Conservation (phyloP, 92 coral and sea anemone genomes). For the Plumapathes pennacea region DNA sequence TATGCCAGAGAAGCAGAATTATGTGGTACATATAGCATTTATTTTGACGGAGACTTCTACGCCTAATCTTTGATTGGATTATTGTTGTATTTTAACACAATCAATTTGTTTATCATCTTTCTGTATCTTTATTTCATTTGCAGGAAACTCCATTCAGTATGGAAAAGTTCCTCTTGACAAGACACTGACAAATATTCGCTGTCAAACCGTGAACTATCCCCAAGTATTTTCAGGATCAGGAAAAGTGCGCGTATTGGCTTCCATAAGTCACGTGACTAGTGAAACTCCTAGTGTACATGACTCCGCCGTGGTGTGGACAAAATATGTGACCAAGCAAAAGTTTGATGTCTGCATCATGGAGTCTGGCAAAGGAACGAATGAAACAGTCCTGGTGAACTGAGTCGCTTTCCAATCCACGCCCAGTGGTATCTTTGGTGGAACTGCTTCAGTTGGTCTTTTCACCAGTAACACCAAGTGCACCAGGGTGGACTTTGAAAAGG, state of each 20-base stretch:
- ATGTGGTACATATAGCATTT: too few species aligned
- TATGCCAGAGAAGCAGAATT: too few species aligned
- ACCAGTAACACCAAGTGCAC: conserved; percentile 51
- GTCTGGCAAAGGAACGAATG: conserved; percentile 38
- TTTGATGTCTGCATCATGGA: conserved; percentile 43
- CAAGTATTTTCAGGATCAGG: conserved; percentile 10
- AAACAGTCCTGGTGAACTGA: conserved; percentile 35
- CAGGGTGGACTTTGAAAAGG: conserved; percentile 35
- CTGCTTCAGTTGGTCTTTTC: conserved; percentile 20
- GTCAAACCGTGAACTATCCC: conserved; percentile 22
- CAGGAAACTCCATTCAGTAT: too few species aligned
- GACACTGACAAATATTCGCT: too few species aligned
- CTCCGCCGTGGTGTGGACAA: conserved; percentile 37
- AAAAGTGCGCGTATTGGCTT: conserved; percentile 32
- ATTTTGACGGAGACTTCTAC: too few species aligned
- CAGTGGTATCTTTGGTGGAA: conserved; percentile 12
- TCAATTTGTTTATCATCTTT: too few species aligned
- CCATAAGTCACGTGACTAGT: conserved; percentile 31
- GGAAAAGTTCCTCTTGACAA: too few species aligned
- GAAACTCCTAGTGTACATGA: conserved; percentile 13
- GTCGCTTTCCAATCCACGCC: conserved; percentile 38
- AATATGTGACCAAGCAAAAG: conserved; percentile 13
- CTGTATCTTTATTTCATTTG: too few species aligned
- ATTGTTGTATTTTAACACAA: too few species aligned
- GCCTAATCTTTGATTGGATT: too few species aligned